Base-by-base conservation (phyloP, 2,113 vertebrate genomes). In the Syngnathus floridae region DNA sequence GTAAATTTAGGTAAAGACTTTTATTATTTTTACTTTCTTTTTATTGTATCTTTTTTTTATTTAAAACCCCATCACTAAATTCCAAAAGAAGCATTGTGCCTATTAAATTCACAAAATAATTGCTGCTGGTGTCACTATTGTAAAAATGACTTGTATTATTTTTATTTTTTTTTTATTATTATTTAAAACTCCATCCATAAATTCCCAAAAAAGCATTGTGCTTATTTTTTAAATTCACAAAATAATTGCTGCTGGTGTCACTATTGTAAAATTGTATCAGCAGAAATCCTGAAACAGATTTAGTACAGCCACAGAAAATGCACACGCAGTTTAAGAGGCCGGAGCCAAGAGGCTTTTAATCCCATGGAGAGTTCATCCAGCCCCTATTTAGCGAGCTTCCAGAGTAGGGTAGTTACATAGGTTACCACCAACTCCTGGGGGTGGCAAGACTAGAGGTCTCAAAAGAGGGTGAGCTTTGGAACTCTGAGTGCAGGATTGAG, bases 321-420 rank as follows among this genome's bases (percentile, higher is more conserved):
- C 8, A 31, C 26, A 1, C 2, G 46, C 68, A 64, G 74, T 75
- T 76, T 79, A 72, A 73, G 74, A 83, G 73, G 71, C 63, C 52
- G 16, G 21, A 70, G 69, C 59, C 54, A 73, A 82, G 84, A 82
- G 81, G 85, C 74, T 84, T 87, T 89, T 83, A 78, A 82, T 76
- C 71, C 86, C 77, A 88, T 86, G 82, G 89, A 88, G 80, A 89
- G 87, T 91, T 89, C 88, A 89, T 89, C 82, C 84, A 81, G 86
- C 82, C 67, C 78, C 84, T 75, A 90, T 91, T 90, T 59, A 59
- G 88, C 77, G 37, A 73, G 66, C 48, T 76, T 82, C 72, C 67
- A 75, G 75, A 84, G 83, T 77, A 79, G 79, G 73, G 83, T 41
- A 76, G 77, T 75, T 70, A 31, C 26, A 31, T 31, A 69, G 76